Percentiles rank a stretch among this genome's conserved stretches.
These are phyloP conservation scores for Merops nubicus DNA, from an alignment of 2,113 vertebrate species.

Conservation along the genomic window DNA sequence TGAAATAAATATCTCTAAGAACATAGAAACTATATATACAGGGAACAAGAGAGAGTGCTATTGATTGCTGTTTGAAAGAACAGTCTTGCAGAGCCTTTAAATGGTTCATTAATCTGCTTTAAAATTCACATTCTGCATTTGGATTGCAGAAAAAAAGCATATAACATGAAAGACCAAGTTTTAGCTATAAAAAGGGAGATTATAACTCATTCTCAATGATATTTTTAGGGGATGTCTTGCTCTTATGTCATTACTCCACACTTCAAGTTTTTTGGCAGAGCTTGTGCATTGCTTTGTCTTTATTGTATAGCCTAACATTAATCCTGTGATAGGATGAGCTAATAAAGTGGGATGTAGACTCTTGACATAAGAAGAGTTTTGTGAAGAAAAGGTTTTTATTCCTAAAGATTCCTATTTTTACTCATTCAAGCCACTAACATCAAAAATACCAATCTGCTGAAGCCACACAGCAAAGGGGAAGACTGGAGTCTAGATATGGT, in stretches of 20 bases:
- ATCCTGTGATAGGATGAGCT: constrained; percentile 1
- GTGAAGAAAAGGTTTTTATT: not conserved
- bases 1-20: constrained; percentile 69
- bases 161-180: constrained; percentile 53
- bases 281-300: constrained; percentile 32
- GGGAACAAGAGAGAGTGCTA: constrained; percentile 40
- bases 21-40: constrained; percentile 42
- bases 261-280: constrained; percentile 29
- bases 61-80: constrained; percentile 68
- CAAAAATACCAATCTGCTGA: not conserved
- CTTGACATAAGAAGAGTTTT: not conserved
- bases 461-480: not conserved
- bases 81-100: constrained; percentile 59
- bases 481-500: not conserved
- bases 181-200: constrained; percentile 65
- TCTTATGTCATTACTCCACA: constrained; percentile 36
- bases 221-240: constrained; percentile 59
- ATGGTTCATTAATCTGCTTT: constrained; percentile 77
- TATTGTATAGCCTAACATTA: constrained; percentile 30
- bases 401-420: not conserved
- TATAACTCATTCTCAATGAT: constrained; percentile 61
- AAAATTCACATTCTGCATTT: constrained; percentile 68
- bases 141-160: constrained; percentile 50
- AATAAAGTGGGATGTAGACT: not conserved
- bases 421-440: not conserved